A percentile compares a stretch with the other conserved stretches of the same genome.
Conservation (phyloP, 2,888 invertebrate genomes). For the Crioceris asparagi region DNA sequence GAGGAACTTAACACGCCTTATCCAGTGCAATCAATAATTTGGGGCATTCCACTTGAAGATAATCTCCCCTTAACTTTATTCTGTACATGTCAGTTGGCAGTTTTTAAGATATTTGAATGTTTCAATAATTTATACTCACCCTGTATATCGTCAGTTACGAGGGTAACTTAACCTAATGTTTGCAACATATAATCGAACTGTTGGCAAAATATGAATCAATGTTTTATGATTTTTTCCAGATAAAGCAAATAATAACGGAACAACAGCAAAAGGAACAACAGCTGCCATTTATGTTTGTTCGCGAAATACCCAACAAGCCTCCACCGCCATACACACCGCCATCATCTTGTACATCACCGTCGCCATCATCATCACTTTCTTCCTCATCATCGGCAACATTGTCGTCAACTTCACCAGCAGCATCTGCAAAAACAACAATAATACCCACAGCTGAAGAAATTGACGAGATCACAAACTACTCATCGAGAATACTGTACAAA, state of each 20-base stretch:
- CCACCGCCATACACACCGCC: conserved; percentile 68
- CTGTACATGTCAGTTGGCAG: too few relatives aligned
- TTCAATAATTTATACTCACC: too few relatives aligned
- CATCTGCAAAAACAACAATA: conserved; percentile 25
- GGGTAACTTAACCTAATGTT: too few relatives aligned
- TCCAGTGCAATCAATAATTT: too few relatives aligned
- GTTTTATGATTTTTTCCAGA: conserved; percentile 38
- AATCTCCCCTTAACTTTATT: too few relatives aligned
- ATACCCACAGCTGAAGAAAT: conserved; percentile 41
- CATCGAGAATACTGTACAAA: conserved; percentile 38
- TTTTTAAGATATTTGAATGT: too few relatives aligned
- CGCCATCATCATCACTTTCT: background rate
- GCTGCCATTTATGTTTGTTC: conserved; percentile 44
- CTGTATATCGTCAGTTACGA: too few relatives aligned
- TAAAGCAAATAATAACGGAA: conserved; percentile 45
- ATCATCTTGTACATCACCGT: too few relatives aligned
- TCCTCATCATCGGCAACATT: background rate
- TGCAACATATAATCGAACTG: too few relatives aligned
- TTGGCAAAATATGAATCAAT: too few relatives aligned
- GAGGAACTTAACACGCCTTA: too few relatives aligned
- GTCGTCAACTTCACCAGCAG: conserved; percentile 22
- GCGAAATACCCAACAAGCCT: conserved; percentile 64
- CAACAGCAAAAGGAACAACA: conserved; percentile 43
- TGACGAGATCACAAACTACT: conserved; percentile 37
- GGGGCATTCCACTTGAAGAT: too few relatives aligned